phyloP scores from a whole-genome alignment of 2,888 invertebrate genomes.

The Agrotis clavis region DNA sequence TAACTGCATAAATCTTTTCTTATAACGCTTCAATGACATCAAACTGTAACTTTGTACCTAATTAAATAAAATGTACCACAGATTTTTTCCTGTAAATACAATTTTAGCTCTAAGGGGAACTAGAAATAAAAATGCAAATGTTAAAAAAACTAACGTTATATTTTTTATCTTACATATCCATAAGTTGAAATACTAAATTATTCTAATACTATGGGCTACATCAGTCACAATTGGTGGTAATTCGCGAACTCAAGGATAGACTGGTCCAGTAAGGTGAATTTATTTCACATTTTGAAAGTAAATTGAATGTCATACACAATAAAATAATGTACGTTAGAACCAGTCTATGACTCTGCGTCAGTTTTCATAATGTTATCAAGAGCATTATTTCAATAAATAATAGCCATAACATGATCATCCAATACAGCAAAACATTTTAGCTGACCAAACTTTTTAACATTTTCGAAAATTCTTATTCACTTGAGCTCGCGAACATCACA shows the following conservation, averaged over 20 bases:
- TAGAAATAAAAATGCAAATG: conserved; percentile 54
- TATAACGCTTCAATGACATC: not conserved
- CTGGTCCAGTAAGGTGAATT: conserved; percentile 6
- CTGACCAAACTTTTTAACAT: not conserved
- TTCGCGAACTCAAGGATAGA: conserved; percentile 57
- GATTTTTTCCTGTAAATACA: too few relatives aligned
- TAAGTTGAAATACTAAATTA: conserved; percentile 66
- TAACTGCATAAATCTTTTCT: too few relatives aligned
- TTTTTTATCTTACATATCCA: conserved; percentile 61
- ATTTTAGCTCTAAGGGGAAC: too few relatives aligned
- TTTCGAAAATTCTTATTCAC: not conserved
- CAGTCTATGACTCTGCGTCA: not conserved
- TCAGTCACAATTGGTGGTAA: conserved; percentile 83
- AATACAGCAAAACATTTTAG: not conserved
- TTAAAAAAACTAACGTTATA: conserved; percentile 51
- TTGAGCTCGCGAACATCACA: conserved; percentile 54
- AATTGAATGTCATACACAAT: not conserved
- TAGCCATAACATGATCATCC: conserved; percentile 4
- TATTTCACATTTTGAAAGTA: conserved; percentile 16
- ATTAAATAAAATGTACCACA: too few relatives aligned
- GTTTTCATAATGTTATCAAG: conserved; percentile 5
- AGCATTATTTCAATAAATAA: conserved; percentile 46
- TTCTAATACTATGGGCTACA: conserved; percentile 76
- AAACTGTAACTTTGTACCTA: not conserved
- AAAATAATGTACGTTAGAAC: not conserved